phyloP scores from a whole-genome alignment of 1,140 invertebrate genomes.

The Drosophila subpulchrella region DNA sequence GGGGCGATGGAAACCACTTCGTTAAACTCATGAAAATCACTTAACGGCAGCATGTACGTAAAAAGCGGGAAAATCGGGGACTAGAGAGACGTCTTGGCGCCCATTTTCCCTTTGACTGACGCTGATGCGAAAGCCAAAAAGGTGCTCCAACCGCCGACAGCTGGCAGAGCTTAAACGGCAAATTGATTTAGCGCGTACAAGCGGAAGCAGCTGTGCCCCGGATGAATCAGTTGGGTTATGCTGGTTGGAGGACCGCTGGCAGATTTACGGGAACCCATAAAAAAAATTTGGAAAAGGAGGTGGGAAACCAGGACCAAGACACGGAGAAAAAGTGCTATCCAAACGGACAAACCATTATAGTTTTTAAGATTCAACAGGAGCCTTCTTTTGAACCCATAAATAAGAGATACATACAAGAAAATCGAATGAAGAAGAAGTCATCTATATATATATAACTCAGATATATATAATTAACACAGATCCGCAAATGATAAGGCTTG shows the following conservation, averaged over 20 bases:
- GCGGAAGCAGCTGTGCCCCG: conserved; percentile 66
- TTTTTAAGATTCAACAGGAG: background rate
- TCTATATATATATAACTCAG: no score
- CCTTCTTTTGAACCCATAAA: background rate
- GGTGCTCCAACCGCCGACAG: conserved; percentile 51
- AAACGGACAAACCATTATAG: background rate
- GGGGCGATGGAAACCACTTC: conserved; percentile 58
- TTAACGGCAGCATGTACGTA: conserved; percentile 69
- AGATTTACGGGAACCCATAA: conserved; percentile 6
- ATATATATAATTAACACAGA: no score
- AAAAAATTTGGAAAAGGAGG: background rate
- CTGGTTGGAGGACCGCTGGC: conserved; percentile 20
- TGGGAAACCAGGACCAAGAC: background rate
- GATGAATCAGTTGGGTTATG: conserved; percentile 29
- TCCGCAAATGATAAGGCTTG: no score
- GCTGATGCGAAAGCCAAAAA: conserved; percentile 67
- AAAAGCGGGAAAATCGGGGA: conserved; percentile 15
- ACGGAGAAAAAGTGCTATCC: background rate
- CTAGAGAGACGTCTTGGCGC: conserved; percentile 27
- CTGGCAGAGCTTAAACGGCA: conserved; percentile 71
- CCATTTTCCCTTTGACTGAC: conserved; percentile 63
- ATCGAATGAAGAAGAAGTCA: no score
- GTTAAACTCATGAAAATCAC: conserved; percentile 81
- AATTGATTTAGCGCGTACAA: conserved; percentile 83
- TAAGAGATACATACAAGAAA: background rate